Conservation (phyloP, 2,113 vertebrate genomes). For the Scatophagus argus region DNA sequence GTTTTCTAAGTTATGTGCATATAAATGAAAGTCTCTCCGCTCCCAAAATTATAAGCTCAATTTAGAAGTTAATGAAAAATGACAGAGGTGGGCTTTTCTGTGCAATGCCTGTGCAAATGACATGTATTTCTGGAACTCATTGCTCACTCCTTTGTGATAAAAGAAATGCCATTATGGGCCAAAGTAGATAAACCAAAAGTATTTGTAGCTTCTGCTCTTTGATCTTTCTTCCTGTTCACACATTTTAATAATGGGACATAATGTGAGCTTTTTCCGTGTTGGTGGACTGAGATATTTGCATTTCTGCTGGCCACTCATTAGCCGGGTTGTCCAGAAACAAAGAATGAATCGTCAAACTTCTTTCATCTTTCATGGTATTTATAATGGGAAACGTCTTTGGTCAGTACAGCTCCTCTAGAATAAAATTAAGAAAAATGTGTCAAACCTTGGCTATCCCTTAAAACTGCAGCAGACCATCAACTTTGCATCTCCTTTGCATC, state of each 20-base stretch:
- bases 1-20: slow-evolving; percentile 67
- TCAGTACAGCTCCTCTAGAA: slow-evolving; percentile 15
- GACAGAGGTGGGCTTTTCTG: slow-evolving; percentile 12
- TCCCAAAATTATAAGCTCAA: slow-evolving; percentile 36
- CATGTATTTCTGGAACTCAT: slow-evolving; percentile 19
- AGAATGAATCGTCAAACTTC: not conserved
- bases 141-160: not conserved
- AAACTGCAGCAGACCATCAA: slow-evolving; percentile 33
- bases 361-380: not conserved
- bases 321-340: not conserved
- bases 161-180: not conserved
- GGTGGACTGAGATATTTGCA: not conserved
- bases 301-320: slow-evolving; percentile 13
- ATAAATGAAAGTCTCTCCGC: slow-evolving; percentile 51
- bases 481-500: slow-evolving; percentile 41
- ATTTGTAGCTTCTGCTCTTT: not conserved
- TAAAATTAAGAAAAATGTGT: slow-evolving; percentile 4
- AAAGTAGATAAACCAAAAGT: not conserved
- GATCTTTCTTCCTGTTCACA: not conserved
- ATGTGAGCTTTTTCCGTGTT: slow-evolving; percentile 1
- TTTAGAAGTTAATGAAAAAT: slow-evolving; percentile 50
- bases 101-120: slow-evolving; percentile 34
- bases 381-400: slow-evolving; percentile 18
- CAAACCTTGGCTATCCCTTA: not conserved
- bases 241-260: not conserved